phyloP scores from a whole-genome alignment of 2,797 vertebrate species.

The Chelon auratus region DNA sequence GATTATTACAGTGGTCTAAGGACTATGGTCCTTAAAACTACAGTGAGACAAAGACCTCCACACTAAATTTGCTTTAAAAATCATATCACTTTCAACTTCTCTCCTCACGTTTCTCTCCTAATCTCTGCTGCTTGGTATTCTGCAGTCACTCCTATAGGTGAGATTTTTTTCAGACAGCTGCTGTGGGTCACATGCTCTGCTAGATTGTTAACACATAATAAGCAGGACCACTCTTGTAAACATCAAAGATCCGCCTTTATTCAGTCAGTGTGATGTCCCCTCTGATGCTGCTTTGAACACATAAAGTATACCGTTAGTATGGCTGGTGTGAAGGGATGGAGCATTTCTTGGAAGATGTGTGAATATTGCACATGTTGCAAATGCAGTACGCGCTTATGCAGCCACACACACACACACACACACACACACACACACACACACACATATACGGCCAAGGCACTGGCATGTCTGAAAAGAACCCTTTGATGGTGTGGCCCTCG shows the following conservation, averaged over 20 bases:
- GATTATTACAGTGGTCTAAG: neutral
- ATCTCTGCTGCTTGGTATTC: slow-evolving; percentile 32
- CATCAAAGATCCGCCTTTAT: slow-evolving; percentile 57
- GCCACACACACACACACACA: slow-evolving; percentile 6
- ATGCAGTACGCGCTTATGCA: slow-evolving; percentile 2
- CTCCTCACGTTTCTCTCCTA: neutral
- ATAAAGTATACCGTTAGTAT: slow-evolving; percentile 18
- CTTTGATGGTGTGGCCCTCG: slow-evolving; percentile 72
- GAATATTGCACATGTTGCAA: slow-evolving; percentile 31
- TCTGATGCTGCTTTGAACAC: slow-evolving; percentile 48
- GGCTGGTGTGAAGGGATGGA: slow-evolving; percentile 38
- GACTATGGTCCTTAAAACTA: too few relatives aligned
- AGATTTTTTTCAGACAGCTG: slow-evolving; percentile 66
- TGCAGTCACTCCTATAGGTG: slow-evolving; percentile 51
- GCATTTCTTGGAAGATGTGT: slow-evolving; percentile 32
- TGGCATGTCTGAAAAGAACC: slow-evolving; percentile 71
- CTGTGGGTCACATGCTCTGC: slow-evolving; percentile 61
- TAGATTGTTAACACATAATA: slow-evolving; percentile 68
- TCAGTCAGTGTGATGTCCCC: slow-evolving; percentile 7
- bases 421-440: slow-evolving; percentile 22
- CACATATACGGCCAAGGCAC: slow-evolving; percentile 27
- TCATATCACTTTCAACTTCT: neutral
- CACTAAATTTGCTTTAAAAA: neutral
- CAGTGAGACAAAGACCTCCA: neutral
- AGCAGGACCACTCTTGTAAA: slow-evolving; percentile 47